phyloP scores from a whole-genome alignment of 2,888 invertebrate genomes.

The Lathronympha strigana region DNA sequence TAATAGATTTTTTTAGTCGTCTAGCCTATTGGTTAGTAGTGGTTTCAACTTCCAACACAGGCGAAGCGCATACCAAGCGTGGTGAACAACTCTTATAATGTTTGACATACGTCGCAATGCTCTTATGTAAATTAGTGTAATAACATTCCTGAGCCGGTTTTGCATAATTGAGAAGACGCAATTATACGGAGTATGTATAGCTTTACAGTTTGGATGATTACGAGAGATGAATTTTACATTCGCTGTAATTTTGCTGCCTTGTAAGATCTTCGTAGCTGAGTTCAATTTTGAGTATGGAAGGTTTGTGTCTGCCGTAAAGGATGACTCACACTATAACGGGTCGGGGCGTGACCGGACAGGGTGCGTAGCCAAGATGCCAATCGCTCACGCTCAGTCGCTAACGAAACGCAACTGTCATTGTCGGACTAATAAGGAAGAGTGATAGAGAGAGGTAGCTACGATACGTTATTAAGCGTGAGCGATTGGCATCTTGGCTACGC shows the following conservation, averaged over 20 bases:
- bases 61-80: background rate
- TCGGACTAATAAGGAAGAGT: too few species aligned
- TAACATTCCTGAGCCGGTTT: constrained; percentile 33
- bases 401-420: too few species aligned
- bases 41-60: background rate
- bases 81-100: background rate
- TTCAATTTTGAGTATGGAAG: background rate
- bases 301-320: background rate
- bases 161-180: constrained; percentile 39
- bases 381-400: too few species aligned
- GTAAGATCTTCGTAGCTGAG: background rate
- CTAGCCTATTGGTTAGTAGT: background rate
- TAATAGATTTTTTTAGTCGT: too few species aligned
- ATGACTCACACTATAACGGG: too few species aligned
- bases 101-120: constrained; percentile 36
- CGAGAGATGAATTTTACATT: constrained; percentile 18
- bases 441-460: too few species aligned
- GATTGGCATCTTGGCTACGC: too few species aligned
- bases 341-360: too few species aligned
- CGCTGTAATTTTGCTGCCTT: constrained; percentile 5
- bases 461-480: too few species aligned
- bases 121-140: constrained; percentile 40
- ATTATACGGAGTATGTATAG: constrained; percentile 28
- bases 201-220: constrained; percentile 20
- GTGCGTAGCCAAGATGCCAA: too few species aligned